These are phyloP conservation scores for Orussus abietinus DNA, from an alignment of 1,140 invertebrate genomes.

Conservation along the genomic window DNA sequence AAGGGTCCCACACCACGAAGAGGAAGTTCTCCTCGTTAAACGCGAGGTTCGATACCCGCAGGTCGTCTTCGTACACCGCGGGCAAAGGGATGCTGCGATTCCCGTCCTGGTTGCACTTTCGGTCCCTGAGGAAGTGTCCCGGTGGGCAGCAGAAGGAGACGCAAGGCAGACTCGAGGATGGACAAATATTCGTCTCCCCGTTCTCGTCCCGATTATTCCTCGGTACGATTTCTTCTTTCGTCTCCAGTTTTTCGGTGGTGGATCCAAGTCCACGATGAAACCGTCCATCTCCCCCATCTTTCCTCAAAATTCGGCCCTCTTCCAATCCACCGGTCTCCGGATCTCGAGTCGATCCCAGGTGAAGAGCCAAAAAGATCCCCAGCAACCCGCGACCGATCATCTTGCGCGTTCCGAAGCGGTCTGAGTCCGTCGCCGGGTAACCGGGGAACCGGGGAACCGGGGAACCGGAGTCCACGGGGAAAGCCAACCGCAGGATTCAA, in stretches of 20 bases:
- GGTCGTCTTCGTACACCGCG: not conserved
- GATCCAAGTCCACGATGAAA: constrained; percentile 5
- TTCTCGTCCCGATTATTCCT: not conserved
- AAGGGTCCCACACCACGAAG: not conserved
- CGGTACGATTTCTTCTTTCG: constrained; percentile 1
- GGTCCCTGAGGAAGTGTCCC: not conserved
- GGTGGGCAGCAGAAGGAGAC: constrained; percentile 19
- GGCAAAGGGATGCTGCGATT: not conserved
- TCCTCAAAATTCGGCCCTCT: not conserved
- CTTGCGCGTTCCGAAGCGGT: too few species aligned
- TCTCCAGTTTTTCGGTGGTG: too few species aligned
- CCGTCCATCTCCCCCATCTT: constrained; percentile 2
- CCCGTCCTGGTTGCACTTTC: not conserved
- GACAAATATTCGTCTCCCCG: not conserved
- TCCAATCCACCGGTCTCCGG: not conserved
- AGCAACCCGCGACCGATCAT: too few species aligned
- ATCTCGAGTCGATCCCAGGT: not conserved
- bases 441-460: too few species aligned
- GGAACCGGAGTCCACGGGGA: too few species aligned
- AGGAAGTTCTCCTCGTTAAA: not conserved
- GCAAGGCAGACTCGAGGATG: constrained; percentile 6
- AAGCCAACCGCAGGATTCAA: too few species aligned
- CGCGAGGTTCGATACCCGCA: not conserved
- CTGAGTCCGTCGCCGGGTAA: too few species aligned
- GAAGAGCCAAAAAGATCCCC: too few species aligned